phyloP scores from a whole-genome alignment of 2,113 vertebrate genomes.

The Oreotragus oreotragus region DNA sequence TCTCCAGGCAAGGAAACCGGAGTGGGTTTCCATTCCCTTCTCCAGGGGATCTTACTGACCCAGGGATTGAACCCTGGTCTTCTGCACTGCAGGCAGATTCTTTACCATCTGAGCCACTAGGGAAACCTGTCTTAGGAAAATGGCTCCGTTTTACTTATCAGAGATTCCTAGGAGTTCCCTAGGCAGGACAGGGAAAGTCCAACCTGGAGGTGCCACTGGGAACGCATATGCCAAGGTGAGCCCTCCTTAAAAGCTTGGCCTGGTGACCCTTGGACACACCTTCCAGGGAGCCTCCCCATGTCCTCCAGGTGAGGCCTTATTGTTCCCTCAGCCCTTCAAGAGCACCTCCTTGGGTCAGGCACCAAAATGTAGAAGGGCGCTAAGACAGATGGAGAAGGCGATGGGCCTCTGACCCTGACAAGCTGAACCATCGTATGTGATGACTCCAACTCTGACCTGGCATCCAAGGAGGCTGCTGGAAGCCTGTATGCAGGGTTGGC shows the following conservation, averaged over 20 bases:
- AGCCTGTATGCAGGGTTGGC: neutral
- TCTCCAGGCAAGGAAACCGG: neutral
- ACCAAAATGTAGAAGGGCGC: neutral
- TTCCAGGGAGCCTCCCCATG: neutral
- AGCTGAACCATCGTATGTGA: rapidly evolving
- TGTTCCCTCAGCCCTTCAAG: neutral
- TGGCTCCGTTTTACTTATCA: neutral
- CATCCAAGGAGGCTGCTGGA: neutral
- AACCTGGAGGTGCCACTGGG: neutral
- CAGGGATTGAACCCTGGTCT: neutral
- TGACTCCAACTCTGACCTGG: neutral
- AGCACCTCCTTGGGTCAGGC: neutral
- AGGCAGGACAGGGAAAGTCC: neutral
- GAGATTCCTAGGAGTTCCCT: neutral
- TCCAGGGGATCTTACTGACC: neutral
- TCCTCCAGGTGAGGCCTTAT: neutral
- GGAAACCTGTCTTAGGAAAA: neutral
- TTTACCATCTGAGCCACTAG: neutral
- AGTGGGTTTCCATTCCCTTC: neutral
- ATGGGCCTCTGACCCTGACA: neutral
- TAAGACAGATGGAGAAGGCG: neutral
- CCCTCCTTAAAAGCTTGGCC: neutral
- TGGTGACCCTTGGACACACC: neutral
- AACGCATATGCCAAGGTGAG: neutral
- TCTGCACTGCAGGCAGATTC: neutral